Evolutionary conservation across 2,797 vertebrate species (phyloP), one percentile per base, ranked within the genome.

Genomic region (Pangasius sanitwongsei): DNA sequence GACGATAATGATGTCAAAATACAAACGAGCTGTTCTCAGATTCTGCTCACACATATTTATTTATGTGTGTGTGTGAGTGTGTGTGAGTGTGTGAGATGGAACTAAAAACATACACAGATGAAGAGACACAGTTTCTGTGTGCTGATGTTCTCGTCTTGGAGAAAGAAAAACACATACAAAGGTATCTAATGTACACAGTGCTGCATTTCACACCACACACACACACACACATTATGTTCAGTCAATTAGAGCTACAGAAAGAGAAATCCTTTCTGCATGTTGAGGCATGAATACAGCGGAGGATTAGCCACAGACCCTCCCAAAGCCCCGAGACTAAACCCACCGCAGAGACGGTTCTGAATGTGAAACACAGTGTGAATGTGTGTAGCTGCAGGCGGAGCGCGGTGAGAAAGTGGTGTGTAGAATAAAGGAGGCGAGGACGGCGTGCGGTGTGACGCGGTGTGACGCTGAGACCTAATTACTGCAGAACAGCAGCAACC

Each of bases 1-100:
- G 9, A 89, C 23, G 83, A 93, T 94, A 94, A 93, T 93, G 91
- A 94, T 93, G 92, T 94, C 89, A 90, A 88, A 92, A 87, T 89
- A 82, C 83, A 91, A 48, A 77, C 13, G n/a, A 48, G 41, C 25
- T n/a, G 74, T 6, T 77, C 2, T 77, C 44, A 50, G 59, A 48
- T n/a, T 28, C 83, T 70, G 34, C 57, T 28, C 57, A 57, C 18
- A 57, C 15, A 2, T 81, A 11, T 80, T n/a, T 57, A n/a, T 55
- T 8, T 16, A 23, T 15, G 28, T 78, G 37, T 74, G 20, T 74
- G 70, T 44, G 70, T 74, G 70, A 44, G 70, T 28, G 74, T 77
- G 55, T 61, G 57, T 83, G 80, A 61, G 80, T 83, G 57, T 82
- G 31, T 82, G 31, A 3, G 61, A 15, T 85, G 83, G 94, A 93